Percentiles rank a stretch among this genome's conserved stretches.
Conservation (phyloP, 2,113 vertebrate species). For the Addax nasomaculatus region DNA sequence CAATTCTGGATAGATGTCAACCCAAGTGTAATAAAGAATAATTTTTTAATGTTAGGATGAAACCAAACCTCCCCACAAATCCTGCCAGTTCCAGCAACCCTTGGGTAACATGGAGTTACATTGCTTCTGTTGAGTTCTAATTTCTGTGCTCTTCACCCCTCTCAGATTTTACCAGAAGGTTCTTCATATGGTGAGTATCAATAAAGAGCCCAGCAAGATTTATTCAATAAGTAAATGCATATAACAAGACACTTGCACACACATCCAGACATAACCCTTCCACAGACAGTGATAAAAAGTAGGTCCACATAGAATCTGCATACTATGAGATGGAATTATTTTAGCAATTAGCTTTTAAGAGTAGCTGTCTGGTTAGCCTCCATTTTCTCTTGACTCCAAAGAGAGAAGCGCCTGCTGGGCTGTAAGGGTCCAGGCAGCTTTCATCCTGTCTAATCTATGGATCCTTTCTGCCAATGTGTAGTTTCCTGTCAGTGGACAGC, state of each 20-base stretch:
- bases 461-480: background rate
- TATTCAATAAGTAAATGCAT: background rate
- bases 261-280: background rate
- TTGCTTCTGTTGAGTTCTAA: background rate
- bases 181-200: background rate
- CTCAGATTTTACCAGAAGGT: background rate
- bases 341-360: background rate
- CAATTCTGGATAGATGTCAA: background rate
- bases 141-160: background rate
- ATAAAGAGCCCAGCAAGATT: background rate
- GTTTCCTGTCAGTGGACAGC: background rate
- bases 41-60: background rate
- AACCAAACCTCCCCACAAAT: background rate
- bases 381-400: background rate
- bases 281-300: background rate
- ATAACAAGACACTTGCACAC: background rate
- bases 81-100: background rate
- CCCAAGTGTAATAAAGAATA: background rate
- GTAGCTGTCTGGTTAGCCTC: background rate
- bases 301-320: background rate
- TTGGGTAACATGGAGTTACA: background rate
- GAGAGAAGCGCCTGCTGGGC: background rate
- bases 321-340: background rate
- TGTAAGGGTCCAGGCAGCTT: background rate
- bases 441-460: background rate